Percentiles rank a stretch among this genome's conserved stretches.
Conservation (phyloP, 1,140 invertebrate species). For the Eupristina koningsbergeri region DNA sequence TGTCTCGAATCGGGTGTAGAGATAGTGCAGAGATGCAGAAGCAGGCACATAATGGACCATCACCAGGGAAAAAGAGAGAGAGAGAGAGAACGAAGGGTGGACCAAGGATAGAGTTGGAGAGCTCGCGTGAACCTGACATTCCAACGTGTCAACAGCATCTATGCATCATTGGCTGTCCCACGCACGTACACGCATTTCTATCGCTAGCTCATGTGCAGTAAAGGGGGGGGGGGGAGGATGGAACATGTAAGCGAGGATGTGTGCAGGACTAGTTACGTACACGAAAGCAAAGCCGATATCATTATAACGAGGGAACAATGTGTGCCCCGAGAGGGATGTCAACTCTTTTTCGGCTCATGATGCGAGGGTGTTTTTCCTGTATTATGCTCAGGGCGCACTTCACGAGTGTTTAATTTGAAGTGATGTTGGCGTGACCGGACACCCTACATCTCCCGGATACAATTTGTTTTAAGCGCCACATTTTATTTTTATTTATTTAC, state of each 20-base stretch:
- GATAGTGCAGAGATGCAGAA: neutral
- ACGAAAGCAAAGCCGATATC: conserved; percentile 53
- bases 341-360: neutral
- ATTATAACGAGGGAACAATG: conserved; percentile 64
- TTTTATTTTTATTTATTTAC: conserved; percentile 1
- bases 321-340: conserved; percentile 48
- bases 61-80: no score
- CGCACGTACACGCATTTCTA: conserved; percentile 63
- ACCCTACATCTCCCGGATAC: neutral
- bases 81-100: conserved; percentile 32
- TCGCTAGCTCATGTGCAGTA: conserved; percentile 36
- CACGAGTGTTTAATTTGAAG: neutral
- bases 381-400: neutral
- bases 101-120: conserved; percentile 58
- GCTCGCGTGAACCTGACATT: conserved; percentile 69
- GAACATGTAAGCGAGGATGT: neutral
- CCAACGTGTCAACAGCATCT: conserved; percentile 72
- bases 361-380: conserved; percentile 4
- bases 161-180: conserved; percentile 72
- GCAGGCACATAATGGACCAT: conserved; percentile 37
- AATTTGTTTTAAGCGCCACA: neutral
- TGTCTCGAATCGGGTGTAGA: conserved; percentile 61
- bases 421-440: neutral
- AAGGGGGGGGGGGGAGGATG: no score
- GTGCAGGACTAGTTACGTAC: conserved; percentile 26